Percentiles rank a stretch among this genome's conserved stretches.
These are phyloP conservation scores for Drosophila jambulina DNA, from an alignment of 1,140 invertebrate species.

Conservation along the genomic window DNA sequence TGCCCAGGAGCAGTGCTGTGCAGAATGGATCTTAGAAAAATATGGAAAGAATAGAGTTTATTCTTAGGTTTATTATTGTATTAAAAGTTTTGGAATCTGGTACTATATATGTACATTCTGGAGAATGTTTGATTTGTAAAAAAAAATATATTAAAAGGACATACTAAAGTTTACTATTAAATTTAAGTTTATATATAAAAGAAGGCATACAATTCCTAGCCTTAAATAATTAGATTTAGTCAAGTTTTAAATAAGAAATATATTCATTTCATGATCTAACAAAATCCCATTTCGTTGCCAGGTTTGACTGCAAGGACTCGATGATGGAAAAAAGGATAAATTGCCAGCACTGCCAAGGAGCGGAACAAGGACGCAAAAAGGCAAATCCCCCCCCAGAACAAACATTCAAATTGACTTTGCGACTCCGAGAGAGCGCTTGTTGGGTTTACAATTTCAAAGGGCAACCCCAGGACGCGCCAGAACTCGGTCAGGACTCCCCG, in stretches of 20 bases:
- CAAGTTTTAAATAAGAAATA: background rate
- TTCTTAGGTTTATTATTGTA: background rate
- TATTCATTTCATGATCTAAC: background rate
- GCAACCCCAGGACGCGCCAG: background rate
- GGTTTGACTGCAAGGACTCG: background rate
- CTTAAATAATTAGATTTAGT: background rate
- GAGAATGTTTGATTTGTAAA: background rate
- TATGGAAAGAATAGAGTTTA: background rate
- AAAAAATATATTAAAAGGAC: background rate
- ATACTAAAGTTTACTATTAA: background rate
- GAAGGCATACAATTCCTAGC: too few relatives aligned
- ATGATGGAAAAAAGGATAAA: background rate
- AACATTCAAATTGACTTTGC: constrained; percentile 81
- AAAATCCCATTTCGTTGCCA: background rate
- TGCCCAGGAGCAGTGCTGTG: constrained; percentile 1
- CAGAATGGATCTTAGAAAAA: background rate
- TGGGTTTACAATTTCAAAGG: constrained; percentile 37
- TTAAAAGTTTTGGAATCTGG: background rate
- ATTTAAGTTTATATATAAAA: background rate
- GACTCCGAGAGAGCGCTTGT: constrained; percentile 53
- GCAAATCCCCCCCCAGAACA: constrained; percentile 59
- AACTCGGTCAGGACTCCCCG: constrained; percentile 8
- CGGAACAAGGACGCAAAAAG: constrained; percentile 23
- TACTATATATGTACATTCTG: background rate
- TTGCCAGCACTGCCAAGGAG: constrained; percentile 3